These are phyloP conservation scores for Darevskia nairensis DNA, from an alignment of 2,797 vertebrate species.

Conservation along the genomic window DNA sequence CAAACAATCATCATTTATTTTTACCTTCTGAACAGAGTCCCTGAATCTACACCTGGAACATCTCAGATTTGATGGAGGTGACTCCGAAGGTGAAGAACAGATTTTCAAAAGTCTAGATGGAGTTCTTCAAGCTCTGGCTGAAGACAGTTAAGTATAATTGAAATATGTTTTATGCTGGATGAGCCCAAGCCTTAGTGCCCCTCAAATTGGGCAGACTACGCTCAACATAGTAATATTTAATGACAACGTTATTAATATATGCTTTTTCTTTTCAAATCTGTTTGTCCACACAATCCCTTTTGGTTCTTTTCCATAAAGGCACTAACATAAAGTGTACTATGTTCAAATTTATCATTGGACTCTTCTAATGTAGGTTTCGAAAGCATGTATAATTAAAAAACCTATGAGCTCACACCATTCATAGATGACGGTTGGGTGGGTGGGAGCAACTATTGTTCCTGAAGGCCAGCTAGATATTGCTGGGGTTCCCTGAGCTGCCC, in stretches of 20 bases:
- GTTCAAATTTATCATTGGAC: background rate
- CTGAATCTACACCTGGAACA: constrained; percentile 68
- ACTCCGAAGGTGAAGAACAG: constrained; percentile 60
- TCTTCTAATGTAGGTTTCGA: background rate
- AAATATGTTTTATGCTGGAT: background rate
- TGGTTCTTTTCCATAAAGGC: background rate
- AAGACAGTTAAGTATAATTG: constrained; percentile 77
- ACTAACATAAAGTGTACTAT: background rate
- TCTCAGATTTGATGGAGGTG: constrained; percentile 60
- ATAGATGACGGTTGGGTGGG: background rate
- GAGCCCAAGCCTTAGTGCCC: background rate
- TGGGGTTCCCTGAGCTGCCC: background rate
- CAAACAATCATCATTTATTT: background rate
- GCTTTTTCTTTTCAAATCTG: background rate
- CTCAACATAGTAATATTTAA: fast-evolving
- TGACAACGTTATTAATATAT: background rate
- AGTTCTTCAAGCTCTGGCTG: constrained; percentile 70
- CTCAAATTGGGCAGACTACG: too few species aligned
- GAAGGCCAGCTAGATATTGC: background rate
- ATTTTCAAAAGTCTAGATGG: constrained; percentile 69
- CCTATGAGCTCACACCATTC: background rate
- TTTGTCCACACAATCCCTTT: background rate
- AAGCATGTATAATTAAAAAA: background rate
- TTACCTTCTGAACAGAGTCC: constrained; percentile 60
- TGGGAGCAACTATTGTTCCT: background rate